Conservation (phyloP, 2,113 vertebrate species). For the Narcine bancroftii region DNA sequence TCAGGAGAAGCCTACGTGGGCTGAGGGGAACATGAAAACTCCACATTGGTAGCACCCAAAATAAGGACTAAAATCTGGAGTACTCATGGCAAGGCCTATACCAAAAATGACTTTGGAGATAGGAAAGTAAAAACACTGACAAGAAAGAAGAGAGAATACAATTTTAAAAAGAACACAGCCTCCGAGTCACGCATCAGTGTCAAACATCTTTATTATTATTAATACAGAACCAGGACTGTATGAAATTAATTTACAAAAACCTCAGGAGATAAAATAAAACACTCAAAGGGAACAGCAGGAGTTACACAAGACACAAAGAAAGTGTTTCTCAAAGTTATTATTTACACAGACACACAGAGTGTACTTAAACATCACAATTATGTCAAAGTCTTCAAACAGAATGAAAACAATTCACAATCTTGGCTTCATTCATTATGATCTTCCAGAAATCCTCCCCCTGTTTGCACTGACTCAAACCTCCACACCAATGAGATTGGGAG, state of each 20-base stretch:
- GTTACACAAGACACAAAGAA: constrained; percentile 14
- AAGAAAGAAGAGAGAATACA: neutral
- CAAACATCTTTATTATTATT: constrained; percentile 33
- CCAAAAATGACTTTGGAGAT: neutral
- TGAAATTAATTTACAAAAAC: constrained; percentile 34
- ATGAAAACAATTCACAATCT: neutral
- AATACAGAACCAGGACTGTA: constrained; percentile 29
- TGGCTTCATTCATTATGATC: neutral
- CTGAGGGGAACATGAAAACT: no score
- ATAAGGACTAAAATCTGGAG: no score
- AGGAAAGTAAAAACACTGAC: neutral
- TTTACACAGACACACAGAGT: constrained; percentile 1
- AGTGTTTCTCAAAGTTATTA: constrained; percentile 17
- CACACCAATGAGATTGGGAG: neutral
- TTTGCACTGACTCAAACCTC: neutral
- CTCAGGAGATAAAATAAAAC: constrained; percentile 12
- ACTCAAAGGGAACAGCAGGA: constrained; percentile 17
- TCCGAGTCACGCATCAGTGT: neutral
- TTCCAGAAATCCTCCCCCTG: neutral
- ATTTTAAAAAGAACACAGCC: neutral
- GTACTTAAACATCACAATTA: constrained; percentile 30
- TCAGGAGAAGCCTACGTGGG: no score
- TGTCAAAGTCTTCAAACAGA: constrained; percentile 23
- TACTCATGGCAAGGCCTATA: neutral
- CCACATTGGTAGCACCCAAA: no score